These are phyloP conservation scores for Apus apus DNA, from an alignment of 2,113 vertebrate genomes.

Conservation along the genomic window DNA sequence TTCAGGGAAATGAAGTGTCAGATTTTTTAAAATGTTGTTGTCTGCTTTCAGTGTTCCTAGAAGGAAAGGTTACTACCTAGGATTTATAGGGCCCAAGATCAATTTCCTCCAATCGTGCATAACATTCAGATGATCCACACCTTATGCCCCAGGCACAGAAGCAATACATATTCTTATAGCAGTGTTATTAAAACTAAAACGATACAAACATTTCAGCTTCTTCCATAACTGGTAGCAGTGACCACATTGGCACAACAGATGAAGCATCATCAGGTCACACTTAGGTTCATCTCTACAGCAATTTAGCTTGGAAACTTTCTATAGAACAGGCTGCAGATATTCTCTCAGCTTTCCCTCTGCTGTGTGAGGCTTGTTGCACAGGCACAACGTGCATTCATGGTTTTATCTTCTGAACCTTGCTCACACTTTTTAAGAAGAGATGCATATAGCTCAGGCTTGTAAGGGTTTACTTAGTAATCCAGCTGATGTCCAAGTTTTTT, in stretches of 20 bases:
- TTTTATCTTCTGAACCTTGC: neutral
- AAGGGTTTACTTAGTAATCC: neutral
- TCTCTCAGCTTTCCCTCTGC: neutral
- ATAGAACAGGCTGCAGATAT: neutral
- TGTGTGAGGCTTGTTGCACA: accelerated
- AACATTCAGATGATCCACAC: neutral
- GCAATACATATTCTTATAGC: neutral
- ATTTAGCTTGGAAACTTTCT: neutral
- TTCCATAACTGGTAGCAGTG: neutral
- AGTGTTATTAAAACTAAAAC: neutral
- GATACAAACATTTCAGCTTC: neutral
- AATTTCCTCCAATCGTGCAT: neutral
- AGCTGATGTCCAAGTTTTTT: neutral
- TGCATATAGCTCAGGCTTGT: neutral
- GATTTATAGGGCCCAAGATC: neutral
- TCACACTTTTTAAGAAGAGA: neutral
- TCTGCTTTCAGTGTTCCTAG: neutral
- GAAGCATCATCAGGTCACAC: neutral
- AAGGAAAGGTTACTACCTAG: neutral
- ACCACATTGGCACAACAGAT: neutral
- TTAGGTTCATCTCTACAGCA: accelerated
- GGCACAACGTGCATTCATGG: neutral
- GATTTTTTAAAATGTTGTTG: neutral
- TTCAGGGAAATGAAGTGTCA: neutral
- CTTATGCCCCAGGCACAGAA: neutral